Evolutionary conservation across 2,888 invertebrate species (phyloP).

Genomic region (Stenchaetothrips biformis): DNA sequence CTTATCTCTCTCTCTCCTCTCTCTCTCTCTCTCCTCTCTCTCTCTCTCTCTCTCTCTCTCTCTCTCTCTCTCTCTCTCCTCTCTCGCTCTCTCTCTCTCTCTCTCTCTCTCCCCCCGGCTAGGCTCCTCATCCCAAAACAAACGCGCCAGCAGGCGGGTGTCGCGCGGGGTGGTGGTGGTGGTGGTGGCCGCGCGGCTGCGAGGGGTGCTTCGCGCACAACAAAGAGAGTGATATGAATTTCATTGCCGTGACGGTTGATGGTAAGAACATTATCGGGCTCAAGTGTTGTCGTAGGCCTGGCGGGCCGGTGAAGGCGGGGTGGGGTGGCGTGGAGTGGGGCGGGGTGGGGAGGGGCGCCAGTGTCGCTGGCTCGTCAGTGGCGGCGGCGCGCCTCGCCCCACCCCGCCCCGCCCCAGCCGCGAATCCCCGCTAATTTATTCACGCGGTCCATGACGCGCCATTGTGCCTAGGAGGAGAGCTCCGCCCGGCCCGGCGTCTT

Average conservation of each 20-base stretch:
- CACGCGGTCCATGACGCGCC: too few species aligned
- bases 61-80: too few species aligned
- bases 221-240: not conserved
- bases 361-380: too few species aligned
- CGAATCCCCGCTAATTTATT: not conserved
- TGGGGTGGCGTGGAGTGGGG: too few species aligned
- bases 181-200: too few species aligned
- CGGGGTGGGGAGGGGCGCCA: too few species aligned
- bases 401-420: conserved; percentile 2
- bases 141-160: not conserved
- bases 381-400: not conserved
- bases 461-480: too few species aligned
- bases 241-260: not conserved
- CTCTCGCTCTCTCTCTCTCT: not conserved
- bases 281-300: not conserved
- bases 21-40: not conserved
- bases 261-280: too few species aligned
- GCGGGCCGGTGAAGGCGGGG: not conserved
- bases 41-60: too few species aligned
- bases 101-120: not conserved
- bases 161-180: too few species aligned
- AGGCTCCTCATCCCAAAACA: not conserved
- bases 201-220: too few species aligned
- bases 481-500: too few species aligned
- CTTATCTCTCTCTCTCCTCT: not conserved